These are phyloP conservation scores for Lates calcarifer DNA, from an alignment of 2,113 vertebrate species.

Conservation along the genomic window DNA sequence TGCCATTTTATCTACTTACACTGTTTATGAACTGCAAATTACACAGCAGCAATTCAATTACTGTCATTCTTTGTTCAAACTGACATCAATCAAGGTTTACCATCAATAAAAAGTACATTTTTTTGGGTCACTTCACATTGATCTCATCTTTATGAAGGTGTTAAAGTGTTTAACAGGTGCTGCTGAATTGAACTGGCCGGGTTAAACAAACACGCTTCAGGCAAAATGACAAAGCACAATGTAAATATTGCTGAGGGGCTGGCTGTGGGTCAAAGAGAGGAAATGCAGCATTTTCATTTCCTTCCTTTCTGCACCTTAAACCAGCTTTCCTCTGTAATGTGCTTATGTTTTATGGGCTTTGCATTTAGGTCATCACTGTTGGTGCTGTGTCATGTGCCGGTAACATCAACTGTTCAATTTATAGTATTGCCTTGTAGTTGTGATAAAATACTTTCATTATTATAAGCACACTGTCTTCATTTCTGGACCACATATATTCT, in stretches of 20 bases:
- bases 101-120: not conserved
- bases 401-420: not conserved
- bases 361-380: not conserved
- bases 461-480: not conserved
- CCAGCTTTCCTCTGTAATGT: not conserved
- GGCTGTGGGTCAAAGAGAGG: not conserved
- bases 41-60: not conserved
- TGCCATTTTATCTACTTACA: not conserved
- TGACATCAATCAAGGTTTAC: not conserved
- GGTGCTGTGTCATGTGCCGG: not conserved
- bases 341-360: not conserved
- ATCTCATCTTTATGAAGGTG: not conserved
- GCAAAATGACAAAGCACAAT: not conserved
- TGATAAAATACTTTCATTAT: not conserved
- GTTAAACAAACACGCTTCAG: not conserved
- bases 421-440: not conserved
- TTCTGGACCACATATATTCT: too few relatives aligned
- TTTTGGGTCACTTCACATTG: not conserved
- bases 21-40: not conserved
- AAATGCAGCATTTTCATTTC: not conserved
- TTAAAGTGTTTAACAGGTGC: not conserved
- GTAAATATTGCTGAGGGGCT: not conserved
- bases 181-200: not conserved
- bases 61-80: not conserved
- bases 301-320: not conserved